Evolutionary conservation across 1,140 invertebrate genomes (phyloP).

Genomic region (Drosophila ananassae): DNA sequence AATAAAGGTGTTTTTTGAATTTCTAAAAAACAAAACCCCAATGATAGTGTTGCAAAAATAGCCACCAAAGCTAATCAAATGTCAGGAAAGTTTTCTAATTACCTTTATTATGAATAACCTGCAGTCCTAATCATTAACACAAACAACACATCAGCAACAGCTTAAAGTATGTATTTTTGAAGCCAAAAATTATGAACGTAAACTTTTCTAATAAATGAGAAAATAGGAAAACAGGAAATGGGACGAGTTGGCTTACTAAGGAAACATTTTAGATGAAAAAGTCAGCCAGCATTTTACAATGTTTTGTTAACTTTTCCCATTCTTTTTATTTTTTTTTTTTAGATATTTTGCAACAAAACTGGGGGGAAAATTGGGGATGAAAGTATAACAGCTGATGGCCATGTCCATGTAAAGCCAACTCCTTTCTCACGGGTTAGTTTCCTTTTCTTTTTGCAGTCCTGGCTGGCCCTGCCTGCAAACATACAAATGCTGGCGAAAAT

Average conservation of each 20-base stretch:
- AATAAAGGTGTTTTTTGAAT: not conserved
- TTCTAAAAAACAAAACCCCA: not conserved
- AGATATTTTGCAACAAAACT: not conserved
- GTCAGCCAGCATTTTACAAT: conserved; percentile 26
- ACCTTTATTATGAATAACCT: not conserved
- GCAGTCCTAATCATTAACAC: not conserved
- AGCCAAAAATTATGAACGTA: not conserved
- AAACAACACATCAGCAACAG: conserved; percentile 11
- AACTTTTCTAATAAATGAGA: conserved; percentile 29
- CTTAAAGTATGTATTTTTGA: conserved; percentile 7
- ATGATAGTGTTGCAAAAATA: not conserved
- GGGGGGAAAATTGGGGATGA: conserved; percentile 22
- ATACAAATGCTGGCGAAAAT: conserved; percentile 42
- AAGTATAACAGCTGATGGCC: conserved; percentile 34
- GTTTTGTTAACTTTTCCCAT: conserved; percentile 26
- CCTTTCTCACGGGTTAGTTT: conserved; percentile 37
- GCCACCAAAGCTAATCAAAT: not conserved
- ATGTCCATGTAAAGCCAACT: not conserved
- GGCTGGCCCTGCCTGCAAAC: conserved; percentile 13
- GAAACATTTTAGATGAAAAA: conserved; percentile 16
- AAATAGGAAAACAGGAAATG: not conserved
- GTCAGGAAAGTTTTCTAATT: not conserved
- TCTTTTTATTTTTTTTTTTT: not conserved
- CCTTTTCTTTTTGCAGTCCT: conserved; percentile 13
- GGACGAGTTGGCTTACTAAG: conserved; percentile 1